phyloP scores from a whole-genome alignment of 1,140 invertebrate species.

The Brachionus sp. region DNA sequence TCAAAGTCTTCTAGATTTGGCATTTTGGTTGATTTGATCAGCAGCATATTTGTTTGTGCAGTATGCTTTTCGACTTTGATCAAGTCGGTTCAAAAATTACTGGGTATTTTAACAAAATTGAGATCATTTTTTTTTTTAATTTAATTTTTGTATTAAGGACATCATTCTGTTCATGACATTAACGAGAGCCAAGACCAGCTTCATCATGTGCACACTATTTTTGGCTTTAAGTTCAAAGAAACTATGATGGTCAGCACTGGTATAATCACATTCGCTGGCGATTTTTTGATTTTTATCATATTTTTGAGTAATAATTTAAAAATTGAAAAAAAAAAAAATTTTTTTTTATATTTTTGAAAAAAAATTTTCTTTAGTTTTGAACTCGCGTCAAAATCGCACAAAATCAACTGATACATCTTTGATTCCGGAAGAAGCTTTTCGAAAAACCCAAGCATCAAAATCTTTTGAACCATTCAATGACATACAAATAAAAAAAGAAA shows the following conservation, averaged over 20 bases:
- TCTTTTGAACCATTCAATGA: conserved; percentile 13
- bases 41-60: conserved; percentile 21
- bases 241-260: background rate
- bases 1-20: background rate
- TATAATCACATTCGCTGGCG: background rate
- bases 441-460: background rate
- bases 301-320: background rate
- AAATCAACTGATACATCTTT: background rate
- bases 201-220: background rate
- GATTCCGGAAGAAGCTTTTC: background rate
- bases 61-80: conserved; percentile 13
- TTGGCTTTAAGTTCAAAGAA: background rate
- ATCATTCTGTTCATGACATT: background rate
- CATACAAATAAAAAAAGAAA: conserved; percentile 12
- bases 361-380: too few relatives aligned
- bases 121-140: background rate
- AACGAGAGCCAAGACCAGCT: background rate
- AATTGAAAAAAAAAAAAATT: background rate
- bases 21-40: conserved; percentile 16
- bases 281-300: background rate
- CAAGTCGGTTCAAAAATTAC: background rate
- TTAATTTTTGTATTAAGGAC: background rate
- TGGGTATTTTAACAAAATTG: background rate
- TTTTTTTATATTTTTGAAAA: background rate
- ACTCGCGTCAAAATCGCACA: background rate